These are phyloP conservation scores for Motacilla alba DNA, from an alignment of 2,113 vertebrate species.

Conservation along the genomic window DNA sequence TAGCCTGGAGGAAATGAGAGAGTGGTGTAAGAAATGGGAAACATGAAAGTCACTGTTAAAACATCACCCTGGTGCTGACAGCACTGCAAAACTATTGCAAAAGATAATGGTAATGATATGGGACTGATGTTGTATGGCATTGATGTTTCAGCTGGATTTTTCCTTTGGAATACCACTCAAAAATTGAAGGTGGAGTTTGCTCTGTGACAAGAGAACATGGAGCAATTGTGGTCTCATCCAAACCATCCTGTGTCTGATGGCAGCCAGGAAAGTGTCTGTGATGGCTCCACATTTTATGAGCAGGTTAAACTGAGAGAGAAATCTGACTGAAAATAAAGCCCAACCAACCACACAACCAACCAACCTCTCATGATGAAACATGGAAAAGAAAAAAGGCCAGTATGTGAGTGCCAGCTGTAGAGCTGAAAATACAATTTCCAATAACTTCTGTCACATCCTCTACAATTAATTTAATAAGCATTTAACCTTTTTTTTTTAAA, in stretches of 20 bases:
- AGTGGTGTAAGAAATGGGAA: neutral
- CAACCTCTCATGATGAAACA: neutral
- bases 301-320: neutral
- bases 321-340: neutral
- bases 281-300: neutral
- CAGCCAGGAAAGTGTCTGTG: neutral
- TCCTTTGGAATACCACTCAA: neutral
- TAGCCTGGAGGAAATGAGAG: neutral
- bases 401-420: neutral
- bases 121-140: accelerated
- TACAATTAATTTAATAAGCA: neutral
- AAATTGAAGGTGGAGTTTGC: neutral
- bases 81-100: neutral
- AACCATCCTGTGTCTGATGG: neutral
- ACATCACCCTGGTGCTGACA: neutral
- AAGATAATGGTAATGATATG: neutral
- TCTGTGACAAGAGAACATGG: neutral
- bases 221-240: neutral
- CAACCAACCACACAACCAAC: neutral
- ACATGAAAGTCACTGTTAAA: neutral
- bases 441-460: neutral
- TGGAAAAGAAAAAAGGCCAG: neutral
- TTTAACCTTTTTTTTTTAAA: neutral
- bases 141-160: neutral
- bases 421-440: neutral